phyloP scores from a whole-genome alignment of 2,888 invertebrate species.

The Drosophila trichaetosa region DNA sequence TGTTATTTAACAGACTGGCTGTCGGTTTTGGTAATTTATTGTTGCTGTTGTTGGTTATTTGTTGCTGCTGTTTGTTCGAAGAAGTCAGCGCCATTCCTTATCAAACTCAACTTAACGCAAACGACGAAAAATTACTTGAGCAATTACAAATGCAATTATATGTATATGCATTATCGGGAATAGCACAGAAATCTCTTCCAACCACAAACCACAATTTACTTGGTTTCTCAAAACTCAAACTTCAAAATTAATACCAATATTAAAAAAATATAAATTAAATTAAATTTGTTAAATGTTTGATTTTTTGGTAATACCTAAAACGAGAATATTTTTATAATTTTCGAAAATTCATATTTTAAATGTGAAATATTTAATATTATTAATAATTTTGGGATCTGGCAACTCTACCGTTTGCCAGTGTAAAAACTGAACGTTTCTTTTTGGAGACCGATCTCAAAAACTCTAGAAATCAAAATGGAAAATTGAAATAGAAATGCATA shows the following conservation, averaged over 20 bases:
- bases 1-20: slow-evolving; percentile 39
- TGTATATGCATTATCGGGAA: background rate
- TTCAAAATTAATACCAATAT: background rate
- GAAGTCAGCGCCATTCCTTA: slow-evolving; percentile 39
- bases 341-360: background rate
- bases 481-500: slow-evolving; percentile 42
- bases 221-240: background rate
- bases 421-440: background rate
- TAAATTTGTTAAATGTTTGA: background rate
- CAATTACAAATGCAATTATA: slow-evolving; percentile 29
- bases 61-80: slow-evolving; percentile 33
- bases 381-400: background rate
- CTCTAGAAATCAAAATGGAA: slow-evolving; percentile 19
- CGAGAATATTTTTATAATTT: no score
- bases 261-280: background rate
- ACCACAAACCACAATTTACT: background rate
- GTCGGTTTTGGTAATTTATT: slow-evolving; percentile 40
- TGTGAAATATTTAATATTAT: background rate
- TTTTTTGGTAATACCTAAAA: no score
- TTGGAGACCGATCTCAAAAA: background rate
- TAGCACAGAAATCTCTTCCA: background rate
- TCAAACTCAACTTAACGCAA: slow-evolving; percentile 34
- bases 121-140: slow-evolving; percentile 20
- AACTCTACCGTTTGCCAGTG: no score
- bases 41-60: background rate